phyloP scores from a whole-genome alignment of 1,140 invertebrate species.

The Pantala flavescens region DNA sequence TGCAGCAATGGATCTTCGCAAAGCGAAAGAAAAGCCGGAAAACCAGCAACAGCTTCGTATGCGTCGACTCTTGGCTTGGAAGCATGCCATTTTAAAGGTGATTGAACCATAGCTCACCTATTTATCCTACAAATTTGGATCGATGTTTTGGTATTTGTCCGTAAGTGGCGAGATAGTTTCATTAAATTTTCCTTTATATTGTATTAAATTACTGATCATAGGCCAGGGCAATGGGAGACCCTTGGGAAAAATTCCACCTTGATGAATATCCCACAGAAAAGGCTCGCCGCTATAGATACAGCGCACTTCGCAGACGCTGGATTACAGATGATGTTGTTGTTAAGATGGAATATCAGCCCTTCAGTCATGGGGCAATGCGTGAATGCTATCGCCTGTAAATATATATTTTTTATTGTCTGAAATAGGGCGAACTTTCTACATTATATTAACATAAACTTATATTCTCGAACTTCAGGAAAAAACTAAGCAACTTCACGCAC shows the following conservation, averaged over 20 bases:
- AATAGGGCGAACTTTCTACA: too few relatives aligned
- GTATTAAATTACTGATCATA: not conserved
- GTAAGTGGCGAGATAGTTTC: too few relatives aligned
- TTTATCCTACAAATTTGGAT: not conserved
- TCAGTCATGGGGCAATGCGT: conserved; percentile 47
- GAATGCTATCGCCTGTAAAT: conserved; percentile 46
- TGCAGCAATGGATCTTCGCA: not conserved
- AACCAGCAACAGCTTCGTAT: not conserved
- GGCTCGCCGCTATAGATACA: conserved; percentile 36
- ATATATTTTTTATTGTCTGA: not conserved
- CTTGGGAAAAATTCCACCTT: conserved; percentile 38
- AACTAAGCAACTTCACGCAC: conserved; percentile 39
- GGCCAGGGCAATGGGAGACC: conserved; percentile 30
- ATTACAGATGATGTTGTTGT: conserved; percentile 36
- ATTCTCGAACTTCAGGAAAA: conserved; percentile 35
- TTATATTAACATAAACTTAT: too few relatives aligned
- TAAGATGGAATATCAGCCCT: conserved; percentile 41
- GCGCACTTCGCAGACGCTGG: conserved; percentile 37
- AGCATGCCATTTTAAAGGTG: not conserved
- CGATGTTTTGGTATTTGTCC: too few relatives aligned
- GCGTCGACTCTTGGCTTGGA: not conserved
- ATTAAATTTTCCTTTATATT: too few relatives aligned
- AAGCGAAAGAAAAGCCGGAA: not conserved
- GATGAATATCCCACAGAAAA: conserved; percentile 32
- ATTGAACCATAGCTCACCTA: not conserved